Evolutionary conservation across 2,888 invertebrate genomes (phyloP).

Genomic region (Rhimphoctona megacephalus): DNA sequence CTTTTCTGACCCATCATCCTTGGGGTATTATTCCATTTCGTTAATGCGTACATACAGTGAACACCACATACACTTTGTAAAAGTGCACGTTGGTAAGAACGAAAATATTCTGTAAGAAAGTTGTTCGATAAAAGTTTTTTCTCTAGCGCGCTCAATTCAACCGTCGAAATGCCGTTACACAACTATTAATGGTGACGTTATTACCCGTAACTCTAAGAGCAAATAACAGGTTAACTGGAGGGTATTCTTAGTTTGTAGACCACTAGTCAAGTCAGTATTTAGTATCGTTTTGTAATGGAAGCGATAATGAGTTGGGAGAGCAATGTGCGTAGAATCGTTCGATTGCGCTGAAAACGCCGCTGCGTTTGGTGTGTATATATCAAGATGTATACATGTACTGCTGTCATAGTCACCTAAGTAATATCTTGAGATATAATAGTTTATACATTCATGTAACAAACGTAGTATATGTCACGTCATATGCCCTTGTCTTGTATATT

Average conservation of each 20-base stretch:
- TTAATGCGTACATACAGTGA: too few species aligned
- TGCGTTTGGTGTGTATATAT: background rate
- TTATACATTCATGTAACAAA: background rate
- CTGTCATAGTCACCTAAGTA: slow-evolving; percentile 29
- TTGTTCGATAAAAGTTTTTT: background rate
- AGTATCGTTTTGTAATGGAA: slow-evolving; percentile 23
- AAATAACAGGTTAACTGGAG: background rate
- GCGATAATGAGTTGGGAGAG: slow-evolving; percentile 42
- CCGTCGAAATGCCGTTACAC: background rate
- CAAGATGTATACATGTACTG: slow-evolving; percentile 22
- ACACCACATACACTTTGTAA: too few species aligned
- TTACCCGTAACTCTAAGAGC: background rate
- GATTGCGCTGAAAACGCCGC: slow-evolving; percentile 25
- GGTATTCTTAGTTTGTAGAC: background rate
- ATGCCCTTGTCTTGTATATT: background rate
- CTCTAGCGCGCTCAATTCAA: background rate
- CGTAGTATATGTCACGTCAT: background rate
- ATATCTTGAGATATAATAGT: slow-evolving; percentile 11
- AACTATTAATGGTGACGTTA: background rate
- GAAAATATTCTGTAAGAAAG: background rate
- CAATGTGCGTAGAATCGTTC: slow-evolving; percentile 19
- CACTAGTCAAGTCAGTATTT: slow-evolving; percentile 16
- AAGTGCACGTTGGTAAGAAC: background rate
- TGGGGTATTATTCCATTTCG: too few species aligned
- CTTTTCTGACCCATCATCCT: background rate